Conservation (phyloP, 2,888 invertebrate species). For the Acronicta aceris region DNA sequence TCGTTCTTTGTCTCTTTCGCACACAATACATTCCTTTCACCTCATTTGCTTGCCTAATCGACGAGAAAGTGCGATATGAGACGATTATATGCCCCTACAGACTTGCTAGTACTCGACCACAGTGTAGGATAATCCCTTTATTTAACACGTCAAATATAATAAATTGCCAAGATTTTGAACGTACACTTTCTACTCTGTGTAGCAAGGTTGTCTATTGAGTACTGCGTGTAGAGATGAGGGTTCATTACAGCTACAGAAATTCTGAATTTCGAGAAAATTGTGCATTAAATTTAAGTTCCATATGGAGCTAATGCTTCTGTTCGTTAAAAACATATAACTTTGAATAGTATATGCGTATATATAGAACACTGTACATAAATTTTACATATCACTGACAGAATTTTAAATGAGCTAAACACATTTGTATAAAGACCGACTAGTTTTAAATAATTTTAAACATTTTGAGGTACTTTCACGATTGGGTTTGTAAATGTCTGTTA, state of each 20-base stretch:
- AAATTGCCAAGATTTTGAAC: conserved; percentile 8
- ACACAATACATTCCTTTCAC: conserved; percentile 71
- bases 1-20: conserved; percentile 66
- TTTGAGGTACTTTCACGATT: background rate
- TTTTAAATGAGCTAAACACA: background rate
- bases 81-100: conserved; percentile 65
- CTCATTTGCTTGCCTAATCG: conserved; percentile 79
- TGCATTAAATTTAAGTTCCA: conserved; percentile 66
- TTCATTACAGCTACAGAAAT: conserved; percentile 63
- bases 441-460: background rate
- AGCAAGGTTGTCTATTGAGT: conserved; percentile 26
- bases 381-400: conserved; percentile 1
- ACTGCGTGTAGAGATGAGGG: conserved; percentile 49
- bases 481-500: conserved; percentile 4
- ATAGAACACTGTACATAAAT: background rate
- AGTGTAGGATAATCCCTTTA: conserved; percentile 34
- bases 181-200: conserved; percentile 48
- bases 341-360: conserved; percentile 12
- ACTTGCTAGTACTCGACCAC: conserved; percentile 42
- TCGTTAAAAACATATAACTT: conserved; percentile 54
- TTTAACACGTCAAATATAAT: background rate
- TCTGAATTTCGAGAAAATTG: conserved; percentile 64
- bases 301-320: conserved; percentile 59
- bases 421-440: background rate
- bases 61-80: conserved; percentile 78